These are phyloP conservation scores for Drosophila teissieri DNA, from an alignment of 1,140 invertebrate genomes.

Conservation along the genomic window DNA sequence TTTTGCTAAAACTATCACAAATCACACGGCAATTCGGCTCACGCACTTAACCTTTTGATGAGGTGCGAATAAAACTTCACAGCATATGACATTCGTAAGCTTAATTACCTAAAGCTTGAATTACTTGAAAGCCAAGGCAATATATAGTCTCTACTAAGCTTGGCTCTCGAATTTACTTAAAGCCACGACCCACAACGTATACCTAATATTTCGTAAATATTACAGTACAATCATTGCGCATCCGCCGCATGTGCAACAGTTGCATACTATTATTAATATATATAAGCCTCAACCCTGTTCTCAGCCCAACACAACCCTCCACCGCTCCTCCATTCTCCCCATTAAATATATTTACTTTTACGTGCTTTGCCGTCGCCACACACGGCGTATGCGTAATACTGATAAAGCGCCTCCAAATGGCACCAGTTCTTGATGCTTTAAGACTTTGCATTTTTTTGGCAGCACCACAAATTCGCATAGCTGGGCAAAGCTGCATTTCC, in stretches of 20 bases:
- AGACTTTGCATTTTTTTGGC: constrained; percentile 11
- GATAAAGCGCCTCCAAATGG: not conserved
- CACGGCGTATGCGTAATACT: constrained; percentile 6
- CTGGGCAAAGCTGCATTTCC: not conserved
- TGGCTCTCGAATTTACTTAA: not conserved
- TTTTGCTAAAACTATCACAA: constrained; percentile 1
- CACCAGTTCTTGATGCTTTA: not conserved
- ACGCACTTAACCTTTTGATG: not conserved
- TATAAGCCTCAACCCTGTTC: not conserved
- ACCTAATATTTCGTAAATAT: constrained; percentile 18
- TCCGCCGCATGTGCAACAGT: constrained; percentile 5
- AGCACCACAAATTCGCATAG: constrained; percentile 5
- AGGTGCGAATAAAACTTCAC: not conserved
- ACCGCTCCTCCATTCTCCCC: not conserved
- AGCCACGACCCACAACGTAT: constrained; percentile 1
- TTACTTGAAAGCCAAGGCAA: too few relatives aligned
- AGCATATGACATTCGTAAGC: too few relatives aligned
- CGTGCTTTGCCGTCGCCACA: not conserved
- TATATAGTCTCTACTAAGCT: not conserved
- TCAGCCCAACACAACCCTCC: too few relatives aligned
- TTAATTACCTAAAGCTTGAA: too few relatives aligned
- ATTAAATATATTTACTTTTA: not conserved
- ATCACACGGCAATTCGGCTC: not conserved
- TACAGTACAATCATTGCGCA: constrained; percentile 8
- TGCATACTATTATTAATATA: not conserved